These are phyloP conservation scores for Athene cunicularia DNA, from an alignment of 2,113 vertebrate species.

Conservation along the genomic window DNA sequence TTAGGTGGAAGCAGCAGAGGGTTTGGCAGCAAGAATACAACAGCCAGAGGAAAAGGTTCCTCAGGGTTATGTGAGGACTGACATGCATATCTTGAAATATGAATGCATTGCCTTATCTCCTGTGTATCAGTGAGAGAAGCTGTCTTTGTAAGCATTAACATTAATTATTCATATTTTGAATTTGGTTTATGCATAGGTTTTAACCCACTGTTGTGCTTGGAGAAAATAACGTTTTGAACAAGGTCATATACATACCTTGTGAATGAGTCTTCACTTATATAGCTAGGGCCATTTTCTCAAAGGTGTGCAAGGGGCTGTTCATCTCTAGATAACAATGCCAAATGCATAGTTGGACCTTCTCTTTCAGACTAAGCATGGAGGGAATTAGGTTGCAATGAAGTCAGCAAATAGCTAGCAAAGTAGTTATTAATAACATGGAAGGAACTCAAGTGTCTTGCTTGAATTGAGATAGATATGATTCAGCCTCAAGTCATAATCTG, in stretches of 20 bases:
- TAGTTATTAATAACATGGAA: not conserved
- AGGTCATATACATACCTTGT: not conserved
- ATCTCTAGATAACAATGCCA: not conserved
- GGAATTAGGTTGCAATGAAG: not conserved
- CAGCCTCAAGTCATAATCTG: not conserved
- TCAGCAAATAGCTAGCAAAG: not conserved
- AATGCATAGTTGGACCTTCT: not conserved
- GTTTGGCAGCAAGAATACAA: not conserved
- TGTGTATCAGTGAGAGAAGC: not conserved
- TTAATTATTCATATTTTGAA: not conserved
- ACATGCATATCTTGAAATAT: not conserved
- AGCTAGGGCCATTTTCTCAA: not conserved
- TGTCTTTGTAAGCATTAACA: not conserved
- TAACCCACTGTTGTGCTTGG: not conserved
- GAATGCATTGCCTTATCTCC: not conserved
- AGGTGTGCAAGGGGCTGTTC: not conserved
- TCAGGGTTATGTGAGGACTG: not conserved
- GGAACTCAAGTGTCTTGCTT: not conserved
- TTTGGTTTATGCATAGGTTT: not conserved
- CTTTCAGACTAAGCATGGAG: not conserved
- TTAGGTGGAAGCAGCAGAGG: not conserved
- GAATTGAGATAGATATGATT: not conserved
- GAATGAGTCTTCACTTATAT: not conserved
- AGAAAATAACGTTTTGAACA: not conserved
- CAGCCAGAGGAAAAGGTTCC: not conserved